Percentiles rank a stretch among this genome's conserved stretches.
Conservation (phyloP, 2,797 vertebrate genomes). For the Mormyrus hasselquistii region DNA sequence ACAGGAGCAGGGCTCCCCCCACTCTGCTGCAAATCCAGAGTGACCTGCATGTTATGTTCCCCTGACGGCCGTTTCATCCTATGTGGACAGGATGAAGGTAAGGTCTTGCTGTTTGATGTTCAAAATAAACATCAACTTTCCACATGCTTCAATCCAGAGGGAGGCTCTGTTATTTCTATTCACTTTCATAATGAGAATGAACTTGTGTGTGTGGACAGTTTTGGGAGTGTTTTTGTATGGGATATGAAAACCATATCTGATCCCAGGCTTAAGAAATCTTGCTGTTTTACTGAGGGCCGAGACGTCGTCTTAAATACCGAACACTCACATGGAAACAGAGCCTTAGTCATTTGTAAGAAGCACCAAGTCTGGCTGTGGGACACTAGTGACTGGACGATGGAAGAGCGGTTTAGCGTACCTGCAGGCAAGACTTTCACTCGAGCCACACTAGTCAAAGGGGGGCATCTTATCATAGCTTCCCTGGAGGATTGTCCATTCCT, state of each 20-base stretch:
- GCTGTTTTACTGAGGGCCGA: conserved; percentile 18
- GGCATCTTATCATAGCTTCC: conserved; percentile 58
- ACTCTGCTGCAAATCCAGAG: conserved; percentile 49
- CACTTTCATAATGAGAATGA: conserved; percentile 36
- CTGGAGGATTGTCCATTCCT: conserved; percentile 49
- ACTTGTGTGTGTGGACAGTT: conserved; percentile 55
- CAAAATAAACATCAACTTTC: conserved; percentile 32
- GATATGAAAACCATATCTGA: conserved; percentile 38
- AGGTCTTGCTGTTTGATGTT: conserved; percentile 54
- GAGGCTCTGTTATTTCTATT: conserved; percentile 40
- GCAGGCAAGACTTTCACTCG: conserved; percentile 48
- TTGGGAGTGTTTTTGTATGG: conserved; percentile 60
- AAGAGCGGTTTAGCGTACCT: conserved; percentile 57
- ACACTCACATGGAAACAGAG: conserved; percentile 31
- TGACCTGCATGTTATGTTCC: conserved; percentile 55
- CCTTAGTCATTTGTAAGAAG: conserved; percentile 58
- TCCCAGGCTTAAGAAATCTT: conserved; percentile 45
- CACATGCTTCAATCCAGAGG: conserved; percentile 44
- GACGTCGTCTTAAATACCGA: conserved; percentile 49
- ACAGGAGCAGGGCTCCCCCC: conserved; percentile 30
- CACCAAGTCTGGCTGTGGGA: conserved; percentile 58
- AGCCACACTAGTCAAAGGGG: conserved; percentile 52
- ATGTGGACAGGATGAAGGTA: conserved; percentile 60
- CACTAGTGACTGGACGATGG: conserved; percentile 47
- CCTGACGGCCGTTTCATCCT: conserved; percentile 40